These are phyloP conservation scores for Poeciliopsis infans DNA, from an alignment of 2,797 vertebrate species.

Conservation along the genomic window DNA sequence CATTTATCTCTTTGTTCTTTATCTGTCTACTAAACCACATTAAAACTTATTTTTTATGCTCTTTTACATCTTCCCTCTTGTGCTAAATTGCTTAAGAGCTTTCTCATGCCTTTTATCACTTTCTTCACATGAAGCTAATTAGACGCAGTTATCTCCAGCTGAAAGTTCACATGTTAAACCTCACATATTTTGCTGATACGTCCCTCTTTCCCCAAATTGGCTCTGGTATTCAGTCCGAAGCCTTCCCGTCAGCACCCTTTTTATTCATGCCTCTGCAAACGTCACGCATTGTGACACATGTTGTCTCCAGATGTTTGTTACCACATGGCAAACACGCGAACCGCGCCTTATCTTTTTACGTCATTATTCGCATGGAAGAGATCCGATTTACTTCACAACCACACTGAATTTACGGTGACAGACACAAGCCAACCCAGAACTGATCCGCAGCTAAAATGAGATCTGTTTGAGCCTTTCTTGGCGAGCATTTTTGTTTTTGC, in stretches of 20 bases:
- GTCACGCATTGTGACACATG: slow-evolving; percentile 61
- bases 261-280: slow-evolving; percentile 34
- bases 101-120: slow-evolving; percentile 25
- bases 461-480: slow-evolving; percentile 23
- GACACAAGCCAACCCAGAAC: slow-evolving; percentile 18
- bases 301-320: slow-evolving; percentile 77
- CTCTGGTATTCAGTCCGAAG: slow-evolving; percentile 24
- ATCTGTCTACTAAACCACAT: neutral
- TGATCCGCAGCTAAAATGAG: slow-evolving; percentile 21
- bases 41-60: slow-evolving; percentile 2
- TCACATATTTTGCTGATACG: neutral
- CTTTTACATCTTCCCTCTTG: neutral
- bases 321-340: slow-evolving; percentile 61
- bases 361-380: slow-evolving; percentile 56
- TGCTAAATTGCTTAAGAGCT: slow-evolving; percentile 21
- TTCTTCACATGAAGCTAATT: slow-evolving; percentile 32
- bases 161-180: slow-evolving; percentile 1
- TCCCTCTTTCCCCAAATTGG: slow-evolving; percentile 28
- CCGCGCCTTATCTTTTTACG: slow-evolving; percentile 53
- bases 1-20: neutral
- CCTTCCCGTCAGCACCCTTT: slow-evolving; percentile 36
- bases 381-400: slow-evolving; percentile 57
- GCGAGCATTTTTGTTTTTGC: slow-evolving; percentile 36
- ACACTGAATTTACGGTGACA: slow-evolving; percentile 36
- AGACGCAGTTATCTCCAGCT: neutral